phyloP scores from a whole-genome alignment of 2,797 vertebrate species.

The Sebastes flavidus region DNA sequence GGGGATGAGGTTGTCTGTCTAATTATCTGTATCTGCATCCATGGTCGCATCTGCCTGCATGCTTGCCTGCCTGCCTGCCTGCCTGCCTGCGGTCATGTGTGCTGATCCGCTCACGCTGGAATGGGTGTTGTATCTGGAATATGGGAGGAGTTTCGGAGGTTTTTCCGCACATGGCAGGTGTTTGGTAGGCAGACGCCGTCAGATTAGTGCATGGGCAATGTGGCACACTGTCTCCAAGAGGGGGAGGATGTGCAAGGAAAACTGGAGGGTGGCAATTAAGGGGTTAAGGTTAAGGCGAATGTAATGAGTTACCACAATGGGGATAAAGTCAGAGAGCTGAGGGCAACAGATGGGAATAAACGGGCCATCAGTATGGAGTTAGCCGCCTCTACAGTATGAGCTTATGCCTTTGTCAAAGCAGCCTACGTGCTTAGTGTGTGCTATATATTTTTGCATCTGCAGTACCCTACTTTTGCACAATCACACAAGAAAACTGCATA shows the following conservation, averaged over 20 bases:
- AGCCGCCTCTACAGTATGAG: constrained; percentile 63
- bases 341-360: constrained; percentile 83
- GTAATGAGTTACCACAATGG: constrained; percentile 83
- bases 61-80: constrained; percentile 15
- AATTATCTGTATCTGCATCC: constrained; percentile 61
- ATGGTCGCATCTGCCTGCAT: constrained; percentile 50
- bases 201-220: constrained; percentile 78
- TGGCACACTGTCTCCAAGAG: constrained; percentile 74
- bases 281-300: constrained; percentile 80
- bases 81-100: constrained; percentile 31
- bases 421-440: constrained; percentile 36
- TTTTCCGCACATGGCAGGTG: constrained; percentile 76
- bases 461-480: constrained; percentile 15
- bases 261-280: constrained; percentile 80
- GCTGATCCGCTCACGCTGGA: constrained; percentile 54
- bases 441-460: constrained; percentile 35
- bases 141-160: constrained; percentile 60
- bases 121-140: constrained; percentile 43
- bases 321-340: constrained; percentile 79
- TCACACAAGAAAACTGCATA: background rate
- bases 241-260: constrained; percentile 67
- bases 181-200: constrained; percentile 78
- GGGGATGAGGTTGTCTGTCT: constrained; percentile 31
- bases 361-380: constrained; percentile 71
- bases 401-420: constrained; percentile 66